Evolutionary conservation across 92 coral and sea anemone genomes (phyloP), one percentile per base, ranked within the genome.

Genomic region (Palythoa caribaeorum): DNA sequence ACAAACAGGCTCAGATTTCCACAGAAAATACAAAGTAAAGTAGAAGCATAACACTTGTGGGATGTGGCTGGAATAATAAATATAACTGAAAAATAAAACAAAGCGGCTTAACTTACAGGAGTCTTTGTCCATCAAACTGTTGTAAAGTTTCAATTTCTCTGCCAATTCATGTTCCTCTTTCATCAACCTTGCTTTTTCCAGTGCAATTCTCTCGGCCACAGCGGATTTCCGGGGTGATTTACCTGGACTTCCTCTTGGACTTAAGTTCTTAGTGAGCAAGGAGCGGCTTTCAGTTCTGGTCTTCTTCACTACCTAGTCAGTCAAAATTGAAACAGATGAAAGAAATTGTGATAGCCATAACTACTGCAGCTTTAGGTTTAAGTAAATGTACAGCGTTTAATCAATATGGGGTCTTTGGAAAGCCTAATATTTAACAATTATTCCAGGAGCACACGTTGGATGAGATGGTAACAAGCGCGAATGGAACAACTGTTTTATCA

Each of bases 151-250:
- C 2, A 97, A 91, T 65, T 90, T 92, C 36, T 92, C 92, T 9
- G 98, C 92, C 17, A 97, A 92, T 79, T 97, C 95, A 76, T 95
- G 93, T 69, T 97, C 98, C 37, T 95, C 91, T 76, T 83, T 90
- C 76, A 88, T 94, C 38, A 97, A 93, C 17, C 99, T 68, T 79
- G 94, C 96, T 71, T 91, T 97, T 83, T 97, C 99, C 78, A 73
- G 92, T 12, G 97, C 98, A 35, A 94, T 93, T 36, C 92, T 87
- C 57, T 96, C 97, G 68, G 96, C 93, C 44, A 80, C 19, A 15
- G 86, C 84, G 2, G 90, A 88, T 44, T 95, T 92, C 38, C 92
- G 47, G 60, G 89, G 77, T 71, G 89, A 87, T 20, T 78, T 74
- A 15, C 87, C 73, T 38, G 94, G 93, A 44, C 85, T 90, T 15